A percentile compares a stretch with the other conserved stretches of the same genome.
phyloP scores from a whole-genome alignment of 2,888 invertebrate species.

The Carabus problematicus region DNA sequence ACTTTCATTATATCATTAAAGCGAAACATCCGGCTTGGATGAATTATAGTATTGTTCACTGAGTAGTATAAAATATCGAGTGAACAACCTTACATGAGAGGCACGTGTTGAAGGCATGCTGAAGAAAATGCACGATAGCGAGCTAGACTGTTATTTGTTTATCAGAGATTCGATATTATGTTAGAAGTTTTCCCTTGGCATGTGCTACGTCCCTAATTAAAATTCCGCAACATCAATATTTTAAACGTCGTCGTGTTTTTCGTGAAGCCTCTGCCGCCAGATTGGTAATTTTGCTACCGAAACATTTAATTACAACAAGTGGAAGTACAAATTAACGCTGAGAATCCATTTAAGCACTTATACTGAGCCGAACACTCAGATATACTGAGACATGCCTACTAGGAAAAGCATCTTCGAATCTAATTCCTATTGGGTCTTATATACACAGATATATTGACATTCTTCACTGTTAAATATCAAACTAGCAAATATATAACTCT shows the following conservation, averaged over 20 bases:
- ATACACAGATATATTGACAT: no score
- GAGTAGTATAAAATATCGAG: no score
- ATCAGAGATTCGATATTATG: neutral
- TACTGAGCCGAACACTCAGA: no score
- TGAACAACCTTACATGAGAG: neutral
- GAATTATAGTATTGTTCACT: no score
- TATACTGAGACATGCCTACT: no score
- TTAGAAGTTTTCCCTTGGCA: neutral
- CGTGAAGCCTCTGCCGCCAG: neutral
- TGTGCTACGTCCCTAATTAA: constrained; percentile 1
- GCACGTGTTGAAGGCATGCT: neutral
- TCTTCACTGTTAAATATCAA: no score
- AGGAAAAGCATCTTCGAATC: no score
- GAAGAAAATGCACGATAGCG: neutral
- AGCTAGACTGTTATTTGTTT: neutral
- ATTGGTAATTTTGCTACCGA: constrained; percentile 16
- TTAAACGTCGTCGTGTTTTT: constrained; percentile 17
- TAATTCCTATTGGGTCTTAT: no score
- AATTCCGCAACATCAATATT: constrained; percentile 14
- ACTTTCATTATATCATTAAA: no score
- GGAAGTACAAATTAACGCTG: constrained; percentile 41
- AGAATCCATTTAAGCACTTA: constrained; percentile 36
- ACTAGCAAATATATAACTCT: no score
- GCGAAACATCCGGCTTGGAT: no score
- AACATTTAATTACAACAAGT: constrained; percentile 42